Percentiles rank a stretch among this genome's conserved stretches.
These are phyloP conservation scores for Ailurus styani DNA, from an alignment of 2,113 vertebrate genomes.

Conservation along the genomic window DNA sequence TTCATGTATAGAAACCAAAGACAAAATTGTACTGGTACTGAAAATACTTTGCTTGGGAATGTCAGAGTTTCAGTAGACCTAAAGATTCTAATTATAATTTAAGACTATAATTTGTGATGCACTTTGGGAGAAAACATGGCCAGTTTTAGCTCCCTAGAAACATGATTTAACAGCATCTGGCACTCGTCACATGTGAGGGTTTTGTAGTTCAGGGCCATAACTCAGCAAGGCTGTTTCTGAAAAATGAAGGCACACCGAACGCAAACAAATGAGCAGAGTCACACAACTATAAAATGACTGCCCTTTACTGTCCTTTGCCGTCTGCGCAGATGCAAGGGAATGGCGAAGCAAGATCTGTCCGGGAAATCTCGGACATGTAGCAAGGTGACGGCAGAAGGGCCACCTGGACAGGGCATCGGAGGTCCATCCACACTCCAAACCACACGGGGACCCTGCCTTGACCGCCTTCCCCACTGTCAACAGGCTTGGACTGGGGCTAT, in stretches of 20 bases:
- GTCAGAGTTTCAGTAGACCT: background rate
- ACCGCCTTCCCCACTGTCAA: background rate
- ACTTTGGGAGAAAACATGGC: background rate
- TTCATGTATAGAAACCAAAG: background rate
- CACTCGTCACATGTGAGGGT: background rate
- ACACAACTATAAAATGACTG: background rate
- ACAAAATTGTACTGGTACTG: background rate
- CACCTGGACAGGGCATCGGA: background rate
- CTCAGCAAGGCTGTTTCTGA: background rate
- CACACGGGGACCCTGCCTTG: fast-evolving
- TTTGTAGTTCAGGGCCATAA: background rate
- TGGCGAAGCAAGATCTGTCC: background rate
- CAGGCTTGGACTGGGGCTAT: background rate
- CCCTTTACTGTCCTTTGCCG: background rate
- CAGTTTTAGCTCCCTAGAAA: background rate
- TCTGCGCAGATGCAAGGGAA: background rate
- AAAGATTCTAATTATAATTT: background rate
- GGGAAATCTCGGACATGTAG: background rate
- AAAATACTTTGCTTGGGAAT: background rate
- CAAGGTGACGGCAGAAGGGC: background rate
- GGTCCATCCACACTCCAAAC: background rate
- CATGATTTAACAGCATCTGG: background rate
- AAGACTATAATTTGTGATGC: background rate
- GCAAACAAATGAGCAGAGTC: background rate
- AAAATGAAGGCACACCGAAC: background rate